phyloP scores from a whole-genome alignment of 1,140 invertebrate species.

The Scaptodrosophila lebanonensis region DNA sequence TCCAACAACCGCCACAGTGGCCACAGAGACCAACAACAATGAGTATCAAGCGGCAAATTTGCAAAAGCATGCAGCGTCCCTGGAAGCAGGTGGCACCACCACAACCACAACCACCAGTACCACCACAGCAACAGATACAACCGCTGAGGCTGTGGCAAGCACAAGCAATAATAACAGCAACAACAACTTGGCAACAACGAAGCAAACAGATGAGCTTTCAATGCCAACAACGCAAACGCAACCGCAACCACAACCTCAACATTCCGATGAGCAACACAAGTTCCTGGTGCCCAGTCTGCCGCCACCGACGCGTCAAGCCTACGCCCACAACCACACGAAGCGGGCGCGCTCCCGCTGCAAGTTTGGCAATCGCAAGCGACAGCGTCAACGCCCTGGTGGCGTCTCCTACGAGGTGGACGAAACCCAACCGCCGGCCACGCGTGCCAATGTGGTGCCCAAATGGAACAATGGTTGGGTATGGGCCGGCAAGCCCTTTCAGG shows the following conservation, averaged over 20 bases:
- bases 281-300: conserved; percentile 45
- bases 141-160: neutral
- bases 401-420: conserved; percentile 67
- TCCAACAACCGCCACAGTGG: neutral
- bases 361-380: conserved; percentile 70
- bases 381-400: conserved; percentile 55
- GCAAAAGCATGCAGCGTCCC: conserved; percentile 42
- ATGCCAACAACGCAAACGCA: neutral
- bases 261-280: conserved; percentile 61
- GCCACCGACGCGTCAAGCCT: conserved; percentile 14
- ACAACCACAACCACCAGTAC: neutral
- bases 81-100: conserved; percentile 7
- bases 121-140: neutral
- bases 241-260: conserved; percentile 23
- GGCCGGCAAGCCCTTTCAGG: conserved; percentile 89
- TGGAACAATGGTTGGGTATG: conserved; percentile 96
- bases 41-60: conserved; percentile 59
- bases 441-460: conserved; percentile 81
- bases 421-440: conserved; percentile 71
- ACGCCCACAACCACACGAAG: conserved; percentile 43
- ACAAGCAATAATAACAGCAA: neutral
- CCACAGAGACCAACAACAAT: conserved; percentile 66
- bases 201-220: too few species aligned
- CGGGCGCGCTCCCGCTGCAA: conserved; percentile 64
- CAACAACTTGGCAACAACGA: conserved; percentile 19